phyloP scores from a whole-genome alignment of 2,113 vertebrate species.

The Haliaeetus leucogaster region DNA sequence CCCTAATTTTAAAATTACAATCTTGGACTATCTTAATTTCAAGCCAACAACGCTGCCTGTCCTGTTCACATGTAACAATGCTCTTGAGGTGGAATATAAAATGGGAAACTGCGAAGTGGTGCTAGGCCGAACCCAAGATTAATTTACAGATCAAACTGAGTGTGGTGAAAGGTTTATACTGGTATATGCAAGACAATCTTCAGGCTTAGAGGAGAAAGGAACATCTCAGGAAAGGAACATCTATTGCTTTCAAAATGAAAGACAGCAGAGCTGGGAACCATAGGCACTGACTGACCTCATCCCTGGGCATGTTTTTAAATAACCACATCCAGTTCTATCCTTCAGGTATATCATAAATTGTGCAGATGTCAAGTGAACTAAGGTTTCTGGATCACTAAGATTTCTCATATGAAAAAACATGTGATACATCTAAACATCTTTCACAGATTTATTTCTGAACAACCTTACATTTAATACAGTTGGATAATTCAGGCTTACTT shows the following conservation, averaged over 20 bases:
- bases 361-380: background rate
- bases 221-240: background rate
- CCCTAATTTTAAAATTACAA: background rate
- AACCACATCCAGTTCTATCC: background rate
- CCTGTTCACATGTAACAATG: background rate
- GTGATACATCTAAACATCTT: background rate
- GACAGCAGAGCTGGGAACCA: background rate
- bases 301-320: background rate
- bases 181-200: background rate
- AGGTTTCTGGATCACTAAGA: background rate
- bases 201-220: background rate
- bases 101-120: background rate
- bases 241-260: background rate
- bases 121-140: background rate
- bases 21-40: background rate
- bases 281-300: background rate
- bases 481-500: background rate
- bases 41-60: background rate
- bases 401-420: background rate
- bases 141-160: background rate
- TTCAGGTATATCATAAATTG: background rate
- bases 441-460: background rate
- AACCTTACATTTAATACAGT: background rate
- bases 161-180: background rate
- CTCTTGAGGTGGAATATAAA: background rate